Evolutionary conservation across 2,113 vertebrate genomes (phyloP).

Genomic region (Tychaedon coryphoeus): DNA sequence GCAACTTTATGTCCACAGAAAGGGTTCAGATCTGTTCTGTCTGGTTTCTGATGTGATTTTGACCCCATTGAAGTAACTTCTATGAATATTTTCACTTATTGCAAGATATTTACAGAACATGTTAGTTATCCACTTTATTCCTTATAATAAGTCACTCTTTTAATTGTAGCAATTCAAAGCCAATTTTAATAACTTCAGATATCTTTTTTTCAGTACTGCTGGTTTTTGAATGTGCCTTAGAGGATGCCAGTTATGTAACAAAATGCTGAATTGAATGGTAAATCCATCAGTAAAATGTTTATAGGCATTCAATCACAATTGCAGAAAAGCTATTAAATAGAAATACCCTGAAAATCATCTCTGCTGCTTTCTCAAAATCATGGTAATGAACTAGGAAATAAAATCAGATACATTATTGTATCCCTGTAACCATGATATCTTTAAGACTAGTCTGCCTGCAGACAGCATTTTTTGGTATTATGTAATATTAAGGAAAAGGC

Average conservation of each 20-base stretch:
- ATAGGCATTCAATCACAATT: background rate
- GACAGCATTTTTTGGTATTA: background rate
- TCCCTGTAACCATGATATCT: background rate
- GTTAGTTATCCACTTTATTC: background rate
- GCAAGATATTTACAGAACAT: background rate
- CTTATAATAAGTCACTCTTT: background rate
- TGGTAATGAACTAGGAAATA: background rate
- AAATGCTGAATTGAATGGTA: background rate
- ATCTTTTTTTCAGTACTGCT: background rate
- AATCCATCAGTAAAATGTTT: background rate
- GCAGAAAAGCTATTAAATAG: background rate
- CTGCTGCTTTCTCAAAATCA: background rate
- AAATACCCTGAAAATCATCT: background rate
- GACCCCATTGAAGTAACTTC: background rate
- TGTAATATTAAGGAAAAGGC: background rate
- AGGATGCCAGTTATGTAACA: background rate
- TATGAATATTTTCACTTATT: background rate
- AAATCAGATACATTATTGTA: background rate
- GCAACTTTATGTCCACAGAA: background rate
- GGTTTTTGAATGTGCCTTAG: background rate
- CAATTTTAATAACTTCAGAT: background rate
- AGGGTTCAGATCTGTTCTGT: constrained; percentile 6
- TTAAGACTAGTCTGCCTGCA: background rate
- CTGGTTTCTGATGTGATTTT: background rate
- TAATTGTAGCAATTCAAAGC: background rate